Base-by-base conservation (phyloP, 2,113 vertebrate genomes). In the Ammodramus savannarum region DNA sequence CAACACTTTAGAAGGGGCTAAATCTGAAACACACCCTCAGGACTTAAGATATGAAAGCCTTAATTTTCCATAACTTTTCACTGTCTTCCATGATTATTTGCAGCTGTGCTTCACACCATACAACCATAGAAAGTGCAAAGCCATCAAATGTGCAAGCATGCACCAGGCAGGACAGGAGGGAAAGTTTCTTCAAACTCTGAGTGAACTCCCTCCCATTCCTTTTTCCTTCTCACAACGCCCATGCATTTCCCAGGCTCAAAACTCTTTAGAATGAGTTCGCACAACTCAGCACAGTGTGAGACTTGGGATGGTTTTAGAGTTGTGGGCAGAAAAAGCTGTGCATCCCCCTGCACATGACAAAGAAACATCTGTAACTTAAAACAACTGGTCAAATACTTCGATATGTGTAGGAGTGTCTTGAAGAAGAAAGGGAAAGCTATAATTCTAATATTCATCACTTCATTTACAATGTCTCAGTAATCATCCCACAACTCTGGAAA, bases 201-300 rank as follows among this genome's bases (percentile, higher is more conserved):
- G 66, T 89, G 89, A 95, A 91, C 85, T 94, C 86, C 69, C 76
- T 93, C 74, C 66, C 6, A 3, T 36, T 95, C 77, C 67, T 82
- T 95, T 73, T 69, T 78, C 54, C 59, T 89, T 58, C 74, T 93
- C 1, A 0, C 63, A 91, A 93, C 79, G 78, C 93, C 91, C 93
- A 94, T 96, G 93, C 93, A 97, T 84, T 97, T 97, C 91, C 94
- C 91, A 96, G 91, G 94, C 74, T 88, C 25, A 43, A 39, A 69
- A 51, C 27, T 83, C 62, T 91, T 91, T 31, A 92, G 51, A 89
- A 77, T 38, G 63, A 88, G 51, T 52, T 79, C 1, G 0, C 59
- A 94, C 87, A 95, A 74, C 90, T 76, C 91, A 63, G 78, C 78
- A 93, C 77, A 96, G 85, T 93, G 76, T 90, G 67, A 93, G 67